Percentiles rank a stretch among this genome's conserved stretches.
These are phyloP conservation scores for Cheilosia variabilis DNA, from an alignment of 2,888 invertebrate species.

Conservation along the genomic window DNA sequence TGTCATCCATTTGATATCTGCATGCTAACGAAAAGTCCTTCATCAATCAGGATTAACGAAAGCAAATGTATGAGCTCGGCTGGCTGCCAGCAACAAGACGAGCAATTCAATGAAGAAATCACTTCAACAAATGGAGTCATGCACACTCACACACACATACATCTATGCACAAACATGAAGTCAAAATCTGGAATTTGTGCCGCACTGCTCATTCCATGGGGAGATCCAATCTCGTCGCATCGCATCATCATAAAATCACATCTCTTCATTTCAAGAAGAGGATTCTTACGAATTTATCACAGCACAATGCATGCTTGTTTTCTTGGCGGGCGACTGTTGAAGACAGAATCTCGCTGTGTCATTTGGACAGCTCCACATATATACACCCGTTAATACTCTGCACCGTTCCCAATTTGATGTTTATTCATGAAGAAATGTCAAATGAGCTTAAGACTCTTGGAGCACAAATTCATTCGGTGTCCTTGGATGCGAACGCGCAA, in stretches of 20 bases:
- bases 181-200: constrained; percentile 5
- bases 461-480: constrained; percentile 33
- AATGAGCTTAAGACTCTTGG: constrained; percentile 41
- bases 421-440: constrained; percentile 67
- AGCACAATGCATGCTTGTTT: constrained; percentile 21
- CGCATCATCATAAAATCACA: constrained; percentile 58
- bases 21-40: constrained; percentile 41
- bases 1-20: constrained; percentile 45
- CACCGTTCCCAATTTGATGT: constrained; percentile 45
- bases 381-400: not conserved
- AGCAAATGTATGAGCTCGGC: constrained; percentile 16
- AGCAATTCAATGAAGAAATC: constrained; percentile 37
- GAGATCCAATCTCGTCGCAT: constrained; percentile 26
- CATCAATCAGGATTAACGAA: constrained; percentile 66
- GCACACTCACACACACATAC: not conserved
- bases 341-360: not conserved
- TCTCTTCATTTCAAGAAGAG: constrained; percentile 28
- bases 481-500: constrained; percentile 29
- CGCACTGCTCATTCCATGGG: constrained; percentile 5
- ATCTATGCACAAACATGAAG: constrained; percentile 1
- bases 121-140: constrained; percentile 23
- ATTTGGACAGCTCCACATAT: constrained; percentile 5
- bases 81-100: not conserved
- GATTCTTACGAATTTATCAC: constrained; percentile 32
- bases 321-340: constrained; percentile 7